Evolutionary conservation across 2,888 invertebrate genomes (phyloP).

Genomic region (Penaeus monodon): DNA sequence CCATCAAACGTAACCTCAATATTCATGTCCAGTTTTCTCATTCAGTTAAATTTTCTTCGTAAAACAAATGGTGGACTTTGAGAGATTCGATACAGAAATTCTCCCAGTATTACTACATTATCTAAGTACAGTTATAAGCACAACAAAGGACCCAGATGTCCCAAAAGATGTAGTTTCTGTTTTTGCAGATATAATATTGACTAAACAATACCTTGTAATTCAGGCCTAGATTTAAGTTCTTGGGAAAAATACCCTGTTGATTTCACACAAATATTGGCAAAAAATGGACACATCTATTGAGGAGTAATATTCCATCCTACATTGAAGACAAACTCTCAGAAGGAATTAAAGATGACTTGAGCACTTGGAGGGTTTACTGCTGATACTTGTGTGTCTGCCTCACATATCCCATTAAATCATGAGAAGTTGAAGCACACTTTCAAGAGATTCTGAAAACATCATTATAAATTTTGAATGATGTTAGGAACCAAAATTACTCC

Average conservation of each 20-base stretch:
- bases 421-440: slow-evolving; percentile 50
- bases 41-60: slow-evolving; percentile 32
- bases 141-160: neutral
- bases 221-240: slow-evolving; percentile 34
- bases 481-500: too few relatives aligned
- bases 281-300: neutral
- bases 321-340: slow-evolving; percentile 36
- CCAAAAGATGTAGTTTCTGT: slow-evolving; percentile 29
- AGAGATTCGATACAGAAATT: slow-evolving; percentile 52
- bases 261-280: slow-evolving; percentile 15
- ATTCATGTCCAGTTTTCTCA: slow-evolving; percentile 33
- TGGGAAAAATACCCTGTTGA: slow-evolving; percentile 44
- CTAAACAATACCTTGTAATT: slow-evolving; percentile 51
- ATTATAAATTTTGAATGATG: neutral
- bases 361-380: slow-evolving; percentile 54
- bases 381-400: slow-evolving; percentile 46
- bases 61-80: slow-evolving; percentile 7
- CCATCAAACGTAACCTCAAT: slow-evolving; percentile 14
- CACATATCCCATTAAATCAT: slow-evolving; percentile 51
- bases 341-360: slow-evolving; percentile 47
- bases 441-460: neutral
- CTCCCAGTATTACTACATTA: slow-evolving; percentile 42
- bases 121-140: slow-evolving; percentile 26
- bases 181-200: slow-evolving; percentile 28
- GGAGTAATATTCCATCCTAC: slow-evolving; percentile 18